phyloP scores from a whole-genome alignment of 2,888 invertebrate species.

The Lycophotia porphyrea region DNA sequence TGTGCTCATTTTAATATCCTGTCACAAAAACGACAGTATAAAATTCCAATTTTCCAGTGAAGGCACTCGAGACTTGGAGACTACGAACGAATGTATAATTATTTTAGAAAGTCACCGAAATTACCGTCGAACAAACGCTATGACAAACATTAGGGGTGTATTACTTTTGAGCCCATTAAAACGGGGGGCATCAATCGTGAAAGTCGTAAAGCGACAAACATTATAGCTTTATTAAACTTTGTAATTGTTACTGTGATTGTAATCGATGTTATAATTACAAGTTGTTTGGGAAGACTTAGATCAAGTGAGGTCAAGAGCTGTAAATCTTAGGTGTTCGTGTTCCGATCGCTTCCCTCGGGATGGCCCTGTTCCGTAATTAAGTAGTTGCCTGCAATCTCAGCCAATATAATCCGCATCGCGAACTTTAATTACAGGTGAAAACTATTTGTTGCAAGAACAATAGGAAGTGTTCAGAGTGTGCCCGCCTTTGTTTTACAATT shows the following conservation, averaged over 20 bases:
- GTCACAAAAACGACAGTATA: slow-evolving; percentile 75
- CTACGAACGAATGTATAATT: slow-evolving; percentile 75
- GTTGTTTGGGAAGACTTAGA: slow-evolving; percentile 71
- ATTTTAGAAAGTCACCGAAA: slow-evolving; percentile 71
- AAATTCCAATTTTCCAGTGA: slow-evolving; percentile 78
- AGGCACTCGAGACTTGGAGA: slow-evolving; percentile 69
- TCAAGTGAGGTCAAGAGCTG: slow-evolving; percentile 83
- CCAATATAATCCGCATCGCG: slow-evolving; percentile 79
- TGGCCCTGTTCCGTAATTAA: slow-evolving; percentile 80
- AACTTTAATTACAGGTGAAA: slow-evolving; percentile 83
- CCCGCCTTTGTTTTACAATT: slow-evolving; percentile 65
- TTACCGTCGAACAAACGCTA: slow-evolving; percentile 67
- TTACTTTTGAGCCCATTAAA: slow-evolving; percentile 65
- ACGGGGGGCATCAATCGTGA: slow-evolving; percentile 56
- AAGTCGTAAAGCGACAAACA: slow-evolving; percentile 61
- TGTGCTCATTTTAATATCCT: slow-evolving; percentile 76
- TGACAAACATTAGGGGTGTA: slow-evolving; percentile 67
- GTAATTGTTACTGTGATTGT: slow-evolving; percentile 65
- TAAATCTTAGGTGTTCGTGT: slow-evolving; percentile 80
- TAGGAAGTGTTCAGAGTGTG: slow-evolving; percentile 62
- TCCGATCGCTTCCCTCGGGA: slow-evolving; percentile 75
- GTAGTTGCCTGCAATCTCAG: slow-evolving; percentile 81
- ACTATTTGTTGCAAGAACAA: slow-evolving; percentile 73
- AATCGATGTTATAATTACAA: slow-evolving; percentile 72
- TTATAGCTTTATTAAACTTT: slow-evolving; percentile 64